These are phyloP conservation scores for Strongylocentrotus purpuratus DNA, from an alignment of 35 echinoderm and acorn worm genomes.

Conservation along the genomic window DNA sequence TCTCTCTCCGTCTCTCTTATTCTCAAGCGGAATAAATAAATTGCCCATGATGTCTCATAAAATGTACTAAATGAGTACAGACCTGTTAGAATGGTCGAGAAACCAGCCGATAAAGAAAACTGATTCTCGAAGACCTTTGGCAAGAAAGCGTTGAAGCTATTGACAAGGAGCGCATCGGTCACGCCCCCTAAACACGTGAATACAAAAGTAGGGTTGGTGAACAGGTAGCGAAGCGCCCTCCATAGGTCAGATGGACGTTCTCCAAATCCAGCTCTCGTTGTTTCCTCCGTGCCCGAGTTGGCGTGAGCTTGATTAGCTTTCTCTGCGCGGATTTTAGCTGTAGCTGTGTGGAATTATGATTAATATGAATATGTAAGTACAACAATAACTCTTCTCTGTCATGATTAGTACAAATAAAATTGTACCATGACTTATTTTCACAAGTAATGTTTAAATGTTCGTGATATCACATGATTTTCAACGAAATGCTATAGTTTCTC, in stretches of 20 bases:
- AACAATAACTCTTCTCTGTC: too few relatives aligned
- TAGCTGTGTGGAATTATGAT: constrained; percentile 34
- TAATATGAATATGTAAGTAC: too few relatives aligned
- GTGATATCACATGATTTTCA: too few relatives aligned
- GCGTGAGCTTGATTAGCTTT: constrained; percentile 68
- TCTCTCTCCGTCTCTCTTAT: too few relatives aligned
- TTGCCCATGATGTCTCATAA: too few relatives aligned
- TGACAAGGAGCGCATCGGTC: constrained; percentile 56
- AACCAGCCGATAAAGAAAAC: constrained; percentile 56
- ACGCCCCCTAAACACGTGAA: constrained; percentile 53
- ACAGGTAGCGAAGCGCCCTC: constrained; percentile 57
- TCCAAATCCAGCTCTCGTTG: constrained; percentile 52
- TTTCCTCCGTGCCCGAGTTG: neutral
- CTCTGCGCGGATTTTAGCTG: constrained; percentile 61
- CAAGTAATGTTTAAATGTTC: too few relatives aligned
- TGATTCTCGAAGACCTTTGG: constrained; percentile 80
- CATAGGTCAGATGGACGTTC: constrained; percentile 41
- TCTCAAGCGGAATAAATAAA: too few relatives aligned
- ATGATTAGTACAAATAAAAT: too few relatives aligned
- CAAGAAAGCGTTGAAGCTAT: constrained; percentile 60
- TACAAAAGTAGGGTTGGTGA: constrained; percentile 72
- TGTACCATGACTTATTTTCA: too few relatives aligned
- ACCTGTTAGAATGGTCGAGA: constrained; percentile 64
- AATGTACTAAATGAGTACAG: neutral
- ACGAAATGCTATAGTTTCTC: too few relatives aligned